phyloP scores from a whole-genome alignment of 2,797 vertebrate genomes.

The Esox lucius region DNA sequence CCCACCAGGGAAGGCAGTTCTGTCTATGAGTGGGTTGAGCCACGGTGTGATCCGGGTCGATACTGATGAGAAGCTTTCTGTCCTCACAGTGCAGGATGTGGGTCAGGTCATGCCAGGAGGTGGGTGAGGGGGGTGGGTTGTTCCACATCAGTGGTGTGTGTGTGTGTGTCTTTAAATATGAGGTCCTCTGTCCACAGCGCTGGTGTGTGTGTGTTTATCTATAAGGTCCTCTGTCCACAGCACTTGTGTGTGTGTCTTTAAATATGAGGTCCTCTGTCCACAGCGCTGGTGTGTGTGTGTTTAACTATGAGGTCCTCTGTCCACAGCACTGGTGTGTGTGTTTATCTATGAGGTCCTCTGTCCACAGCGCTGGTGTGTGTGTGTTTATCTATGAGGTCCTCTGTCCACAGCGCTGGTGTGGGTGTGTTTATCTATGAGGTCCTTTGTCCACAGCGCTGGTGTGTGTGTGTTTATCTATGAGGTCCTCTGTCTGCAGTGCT shows the following conservation, averaged over 20 bases:
- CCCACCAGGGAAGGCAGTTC: constrained; percentile 89
- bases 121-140: constrained; percentile 47
- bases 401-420: too few relatives aligned
- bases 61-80: constrained; percentile 92
- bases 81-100: constrained; percentile 94
- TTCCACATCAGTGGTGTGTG: neutral
- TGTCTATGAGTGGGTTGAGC: constrained; percentile 93
- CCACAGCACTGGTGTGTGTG: too few relatives aligned
- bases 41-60: constrained; percentile 91
- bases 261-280: too few relatives aligned
- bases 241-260: too few relatives aligned
- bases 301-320: too few relatives aligned
- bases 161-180: constrained; percentile 9
- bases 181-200: constrained; percentile 66
- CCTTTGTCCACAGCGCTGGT: constrained; percentile 74
- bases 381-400: too few relatives aligned
- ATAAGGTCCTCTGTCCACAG: neutral
- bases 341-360: too few relatives aligned
- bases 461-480: constrained; percentile 69
- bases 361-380: too few relatives aligned
- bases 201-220: constrained; percentile 75
- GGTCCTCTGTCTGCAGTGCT: neutral
- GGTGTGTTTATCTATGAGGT: constrained; percentile 6
- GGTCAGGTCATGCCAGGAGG: constrained; percentile 96
- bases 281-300: too few relatives aligned